Evolutionary conservation across 2,888 invertebrate species (phyloP).

Genomic region (Pasiphila rectangulata): DNA sequence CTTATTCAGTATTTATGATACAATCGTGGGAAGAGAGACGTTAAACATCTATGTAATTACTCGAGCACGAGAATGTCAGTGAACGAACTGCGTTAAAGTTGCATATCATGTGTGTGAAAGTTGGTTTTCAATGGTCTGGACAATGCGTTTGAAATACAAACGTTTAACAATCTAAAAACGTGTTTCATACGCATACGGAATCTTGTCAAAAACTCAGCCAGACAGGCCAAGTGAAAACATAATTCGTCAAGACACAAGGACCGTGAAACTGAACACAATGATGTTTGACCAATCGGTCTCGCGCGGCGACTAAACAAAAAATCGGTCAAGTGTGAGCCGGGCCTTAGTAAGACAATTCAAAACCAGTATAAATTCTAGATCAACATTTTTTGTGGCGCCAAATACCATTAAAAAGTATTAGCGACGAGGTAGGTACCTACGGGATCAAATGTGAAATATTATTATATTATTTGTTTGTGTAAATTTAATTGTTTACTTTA

Average conservation of each 20-base stretch:
- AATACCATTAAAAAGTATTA: conserved; percentile 28
- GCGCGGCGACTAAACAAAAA: conserved; percentile 43
- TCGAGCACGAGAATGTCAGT: conserved; percentile 61
- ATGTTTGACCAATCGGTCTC: conserved; percentile 54
- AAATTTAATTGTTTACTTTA: too few species aligned
- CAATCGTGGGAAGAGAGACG: conserved; percentile 71
- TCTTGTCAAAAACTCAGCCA: conserved; percentile 30
- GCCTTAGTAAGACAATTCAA: conserved; percentile 5
- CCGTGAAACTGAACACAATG: conserved; percentile 55
- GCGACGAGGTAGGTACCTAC: conserved; percentile 19
- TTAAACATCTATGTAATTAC: conserved; percentile 66
- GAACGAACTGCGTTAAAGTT: conserved; percentile 54
- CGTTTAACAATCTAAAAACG: conserved; percentile 26
- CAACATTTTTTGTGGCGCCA: conserved; percentile 15
- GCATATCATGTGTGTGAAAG: conserved; percentile 48
- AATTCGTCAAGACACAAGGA: conserved; percentile 57
- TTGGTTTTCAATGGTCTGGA: conserved; percentile 34
- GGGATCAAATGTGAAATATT: conserved; percentile 31
- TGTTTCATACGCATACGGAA: conserved; percentile 18
- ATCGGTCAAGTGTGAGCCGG: conserved; percentile 40
- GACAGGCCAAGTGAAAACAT: conserved; percentile 45
- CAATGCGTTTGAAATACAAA: conserved; percentile 25
- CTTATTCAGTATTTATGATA: conserved; percentile 56
- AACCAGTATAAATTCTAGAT: neutral
- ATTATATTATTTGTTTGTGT: too few species aligned